Conservation (phyloP, 2,888 invertebrate species). For the Hypena proboscidalis region DNA sequence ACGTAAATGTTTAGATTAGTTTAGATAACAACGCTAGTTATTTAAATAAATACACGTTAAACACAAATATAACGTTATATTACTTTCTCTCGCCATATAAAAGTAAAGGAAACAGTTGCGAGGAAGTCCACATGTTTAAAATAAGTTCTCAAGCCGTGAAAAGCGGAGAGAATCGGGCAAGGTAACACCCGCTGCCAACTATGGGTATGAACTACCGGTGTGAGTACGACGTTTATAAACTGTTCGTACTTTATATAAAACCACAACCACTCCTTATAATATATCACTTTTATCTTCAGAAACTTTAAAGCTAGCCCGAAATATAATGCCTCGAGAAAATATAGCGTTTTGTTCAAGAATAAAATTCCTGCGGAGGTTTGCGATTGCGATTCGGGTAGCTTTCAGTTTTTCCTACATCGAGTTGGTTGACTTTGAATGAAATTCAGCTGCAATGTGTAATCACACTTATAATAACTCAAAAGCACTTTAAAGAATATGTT, state of each 20-base stretch:
- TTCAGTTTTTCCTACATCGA: too few relatives aligned
- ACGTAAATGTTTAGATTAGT: too few relatives aligned
- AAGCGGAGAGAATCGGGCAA: constrained; percentile 21
- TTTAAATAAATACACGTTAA: neutral
- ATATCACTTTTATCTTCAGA: constrained; percentile 6
- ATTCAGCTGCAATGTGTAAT: too few relatives aligned
- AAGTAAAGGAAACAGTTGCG: constrained; percentile 25
- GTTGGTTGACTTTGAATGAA: too few relatives aligned
- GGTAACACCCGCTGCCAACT: constrained; percentile 27
- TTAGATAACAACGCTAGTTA: too few relatives aligned
- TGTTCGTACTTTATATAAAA: neutral
- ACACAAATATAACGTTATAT: neutral
- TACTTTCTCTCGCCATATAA: constrained; percentile 23
- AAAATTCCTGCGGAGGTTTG: too few relatives aligned
- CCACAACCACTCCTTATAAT: constrained; percentile 1
- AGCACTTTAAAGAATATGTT: too few relatives aligned
- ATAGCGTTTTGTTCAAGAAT: too few relatives aligned
- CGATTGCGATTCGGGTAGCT: too few relatives aligned
- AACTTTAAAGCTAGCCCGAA: neutral
- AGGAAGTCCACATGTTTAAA: constrained; percentile 27
- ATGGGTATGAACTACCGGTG: constrained; percentile 29
- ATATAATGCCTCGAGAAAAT: neutral
- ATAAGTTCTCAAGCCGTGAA: constrained; percentile 20
- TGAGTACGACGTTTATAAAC: constrained; percentile 12
- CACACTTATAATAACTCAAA: too few relatives aligned